These are phyloP conservation scores for Atta cephalotes DNA, from an alignment of 1,140 invertebrate species.

Conservation along the genomic window DNA sequence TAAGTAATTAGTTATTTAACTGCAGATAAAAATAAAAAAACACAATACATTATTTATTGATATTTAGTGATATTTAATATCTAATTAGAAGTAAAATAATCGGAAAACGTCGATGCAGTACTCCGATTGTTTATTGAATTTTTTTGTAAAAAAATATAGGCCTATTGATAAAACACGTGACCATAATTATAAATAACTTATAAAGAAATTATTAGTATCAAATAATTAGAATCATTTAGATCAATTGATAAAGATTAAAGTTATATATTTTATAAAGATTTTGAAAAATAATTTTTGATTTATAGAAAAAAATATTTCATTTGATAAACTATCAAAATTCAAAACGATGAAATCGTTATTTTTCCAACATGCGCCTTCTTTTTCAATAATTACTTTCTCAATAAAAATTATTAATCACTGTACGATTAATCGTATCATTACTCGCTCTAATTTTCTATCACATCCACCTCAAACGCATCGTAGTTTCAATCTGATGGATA, in stretches of 20 bases:
- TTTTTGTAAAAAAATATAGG: conserved; percentile 10
- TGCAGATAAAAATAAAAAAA: conserved; percentile 7
- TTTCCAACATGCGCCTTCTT: conserved; percentile 4
- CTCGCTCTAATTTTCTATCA: background rate
- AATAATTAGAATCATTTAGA: background rate
- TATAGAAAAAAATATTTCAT: background rate
- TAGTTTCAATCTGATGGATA: conserved; percentile 10
- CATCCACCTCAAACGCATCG: background rate
- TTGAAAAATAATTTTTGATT: background rate
- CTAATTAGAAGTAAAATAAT: conserved; percentile 8
- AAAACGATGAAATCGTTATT: conserved; percentile 16
- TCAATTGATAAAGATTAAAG: conserved; percentile 19
- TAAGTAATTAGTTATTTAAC: conserved; percentile 3
- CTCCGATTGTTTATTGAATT: conserved; percentile 2
- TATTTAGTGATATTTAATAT: background rate
- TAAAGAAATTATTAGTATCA: background rate
- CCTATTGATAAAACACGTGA: conserved; percentile 16
- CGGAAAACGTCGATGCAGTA: background rate
- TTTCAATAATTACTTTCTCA: background rate
- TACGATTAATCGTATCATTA: conserved; percentile 9
- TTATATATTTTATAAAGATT: conserved; percentile 3
- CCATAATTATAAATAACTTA: background rate
- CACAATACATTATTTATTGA: background rate
- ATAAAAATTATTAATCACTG: conserved; percentile 12
- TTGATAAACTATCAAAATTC: conserved; percentile 18